phyloP scores from a whole-genome alignment of 2,797 vertebrate genomes.

The Myiotriccus ornatus region DNA sequence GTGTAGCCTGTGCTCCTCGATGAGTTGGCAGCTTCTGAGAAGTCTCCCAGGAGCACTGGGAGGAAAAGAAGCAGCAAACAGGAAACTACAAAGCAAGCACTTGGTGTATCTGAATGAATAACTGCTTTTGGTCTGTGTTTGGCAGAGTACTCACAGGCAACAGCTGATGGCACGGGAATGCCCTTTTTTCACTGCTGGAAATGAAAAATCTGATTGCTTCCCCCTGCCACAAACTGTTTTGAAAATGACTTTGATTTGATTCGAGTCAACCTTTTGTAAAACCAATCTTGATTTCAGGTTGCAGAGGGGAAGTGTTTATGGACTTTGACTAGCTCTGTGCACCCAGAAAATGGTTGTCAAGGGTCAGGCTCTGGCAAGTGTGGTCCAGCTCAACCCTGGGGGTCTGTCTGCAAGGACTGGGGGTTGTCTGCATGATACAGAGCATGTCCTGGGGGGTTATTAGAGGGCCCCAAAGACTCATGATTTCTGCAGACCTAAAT shows the following conservation, averaged over 20 bases:
- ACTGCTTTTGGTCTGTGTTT: neutral
- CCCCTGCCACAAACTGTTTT: neutral
- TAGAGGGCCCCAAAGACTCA: neutral
- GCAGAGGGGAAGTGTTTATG: neutral
- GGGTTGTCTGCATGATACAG: neutral
- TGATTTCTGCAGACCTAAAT: neutral
- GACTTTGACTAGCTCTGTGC: neutral
- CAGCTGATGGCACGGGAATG: neutral
- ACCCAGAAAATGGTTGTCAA: neutral
- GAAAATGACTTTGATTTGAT: neutral
- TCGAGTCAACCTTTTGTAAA: neutral
- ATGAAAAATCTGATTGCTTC: neutral
- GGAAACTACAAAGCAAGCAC: neutral
- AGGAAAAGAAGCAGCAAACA: neutral
- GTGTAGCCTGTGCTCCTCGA: neutral
- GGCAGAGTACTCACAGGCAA: neutral
- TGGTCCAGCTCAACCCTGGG: fast-evolving
- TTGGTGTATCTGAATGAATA: fast-evolving
- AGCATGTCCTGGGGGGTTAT: neutral
- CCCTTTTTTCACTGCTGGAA: neutral
- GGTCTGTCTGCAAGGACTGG: too few relatives aligned
- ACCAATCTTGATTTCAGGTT: neutral
- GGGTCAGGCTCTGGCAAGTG: neutral
- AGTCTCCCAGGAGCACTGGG: neutral
- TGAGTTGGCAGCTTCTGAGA: neutral